Percentiles rank a stretch among this genome's conserved stretches.
These are phyloP conservation scores for Chitala chitala DNA, from an alignment of 2,113 vertebrate species.

Conservation along the genomic window DNA sequence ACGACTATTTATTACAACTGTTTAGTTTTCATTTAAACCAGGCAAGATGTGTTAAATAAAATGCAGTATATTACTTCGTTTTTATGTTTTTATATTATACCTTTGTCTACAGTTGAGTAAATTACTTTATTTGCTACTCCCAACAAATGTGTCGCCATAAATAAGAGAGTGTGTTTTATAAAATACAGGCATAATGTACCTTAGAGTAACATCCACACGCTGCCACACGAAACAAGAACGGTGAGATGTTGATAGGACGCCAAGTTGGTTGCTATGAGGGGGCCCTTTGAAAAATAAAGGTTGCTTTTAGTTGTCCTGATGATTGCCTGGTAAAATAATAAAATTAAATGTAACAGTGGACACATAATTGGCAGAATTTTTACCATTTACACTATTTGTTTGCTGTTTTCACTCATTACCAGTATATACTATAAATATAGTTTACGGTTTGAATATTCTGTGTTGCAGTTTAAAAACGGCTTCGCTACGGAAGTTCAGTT, in stretches of 20 bases:
- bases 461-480: conserved; percentile 13
- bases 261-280: conserved; percentile 39
- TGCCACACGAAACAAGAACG: neutral
- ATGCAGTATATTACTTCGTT: no score
- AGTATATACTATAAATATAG: neutral
- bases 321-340: conserved; percentile 19
- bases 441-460: neutral
- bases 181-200: no score
- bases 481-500: conserved; percentile 21
- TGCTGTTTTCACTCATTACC: no score
- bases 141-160: no score
- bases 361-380: neutral
- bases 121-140: no score
- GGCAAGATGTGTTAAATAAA: no score
- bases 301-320: conserved; percentile 20
- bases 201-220: no score
- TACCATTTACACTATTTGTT: neutral
- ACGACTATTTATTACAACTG: no score
- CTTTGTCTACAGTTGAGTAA: no score
- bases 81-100: no score
- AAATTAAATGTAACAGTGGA: neutral
- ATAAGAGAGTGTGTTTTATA: no score
- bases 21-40: no score
- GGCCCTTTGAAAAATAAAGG: conserved; percentile 32
- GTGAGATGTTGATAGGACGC: conserved; percentile 53